Evolutionary conservation across 2,888 invertebrate genomes (phyloP).

Genomic region (Cancer borealis): DNA sequence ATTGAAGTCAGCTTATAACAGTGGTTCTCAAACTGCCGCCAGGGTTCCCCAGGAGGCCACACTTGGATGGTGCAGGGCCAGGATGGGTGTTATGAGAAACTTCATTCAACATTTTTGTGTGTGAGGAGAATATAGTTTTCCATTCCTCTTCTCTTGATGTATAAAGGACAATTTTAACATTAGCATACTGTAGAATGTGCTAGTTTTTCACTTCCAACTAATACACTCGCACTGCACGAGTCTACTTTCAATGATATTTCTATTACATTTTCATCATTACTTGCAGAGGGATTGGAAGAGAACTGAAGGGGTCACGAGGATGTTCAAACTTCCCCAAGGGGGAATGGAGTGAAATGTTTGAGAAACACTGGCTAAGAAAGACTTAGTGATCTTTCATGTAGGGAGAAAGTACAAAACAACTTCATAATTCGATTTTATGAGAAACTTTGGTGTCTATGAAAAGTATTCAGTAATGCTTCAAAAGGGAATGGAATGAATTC

Average conservation of each 20-base stretch:
- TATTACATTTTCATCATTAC: background rate
- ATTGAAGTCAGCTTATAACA: background rate
- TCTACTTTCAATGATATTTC: background rate
- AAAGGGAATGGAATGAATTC: conserved; percentile 11
- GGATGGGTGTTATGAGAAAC: background rate
- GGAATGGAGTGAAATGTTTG: background rate
- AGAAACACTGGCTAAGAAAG: background rate
- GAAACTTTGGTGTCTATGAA: background rate
- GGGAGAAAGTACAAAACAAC: background rate
- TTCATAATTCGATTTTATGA: background rate
- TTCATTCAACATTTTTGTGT: background rate
- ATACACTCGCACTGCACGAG: background rate
- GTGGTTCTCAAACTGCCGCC: background rate
- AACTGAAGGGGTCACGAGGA: background rate
- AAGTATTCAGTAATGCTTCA: background rate
- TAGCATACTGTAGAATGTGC: too few relatives aligned
- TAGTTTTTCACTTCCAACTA: background rate
- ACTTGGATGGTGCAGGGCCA: background rate
- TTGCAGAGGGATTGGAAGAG: background rate
- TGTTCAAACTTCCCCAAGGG: background rate
- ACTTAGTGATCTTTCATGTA: background rate
- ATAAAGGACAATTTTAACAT: background rate
- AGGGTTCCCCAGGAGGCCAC: background rate
- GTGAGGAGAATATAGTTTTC: background rate
- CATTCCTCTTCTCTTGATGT: background rate